Percentiles rank a stretch among this genome's conserved stretches.
Conservation (phyloP, 2,113 vertebrate genomes). For the Anarhynchus alexandrinus region DNA sequence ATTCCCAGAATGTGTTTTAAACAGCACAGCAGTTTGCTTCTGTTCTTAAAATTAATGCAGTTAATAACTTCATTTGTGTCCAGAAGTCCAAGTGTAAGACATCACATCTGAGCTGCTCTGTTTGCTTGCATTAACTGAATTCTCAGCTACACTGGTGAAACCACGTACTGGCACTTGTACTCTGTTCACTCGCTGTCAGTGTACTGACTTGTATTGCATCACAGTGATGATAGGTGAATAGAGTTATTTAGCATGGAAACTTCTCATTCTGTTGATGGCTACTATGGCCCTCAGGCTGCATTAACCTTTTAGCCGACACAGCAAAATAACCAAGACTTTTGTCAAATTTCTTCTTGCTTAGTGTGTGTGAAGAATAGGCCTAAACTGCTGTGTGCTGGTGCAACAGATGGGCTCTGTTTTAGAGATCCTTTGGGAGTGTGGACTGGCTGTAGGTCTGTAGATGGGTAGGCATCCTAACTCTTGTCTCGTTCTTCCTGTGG, state of each 20-base stretch:
- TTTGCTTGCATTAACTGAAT: neutral
- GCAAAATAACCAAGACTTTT: neutral
- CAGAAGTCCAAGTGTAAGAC: neutral
- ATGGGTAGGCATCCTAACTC: neutral
- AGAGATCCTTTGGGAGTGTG: neutral
- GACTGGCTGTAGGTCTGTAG: neutral
- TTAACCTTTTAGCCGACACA: neutral
- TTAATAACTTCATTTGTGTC: neutral
- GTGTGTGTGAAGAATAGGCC: neutral
- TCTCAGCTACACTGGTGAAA: neutral
- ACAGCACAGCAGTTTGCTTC: neutral
- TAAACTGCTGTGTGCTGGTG: neutral
- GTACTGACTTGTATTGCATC: neutral
- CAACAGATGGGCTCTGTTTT: neutral
- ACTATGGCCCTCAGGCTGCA: neutral
- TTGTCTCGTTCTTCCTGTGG: rapidly evolving
- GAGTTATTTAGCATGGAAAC: neutral
- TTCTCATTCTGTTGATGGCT: neutral
- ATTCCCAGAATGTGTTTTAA: neutral
- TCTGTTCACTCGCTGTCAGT: neutral
- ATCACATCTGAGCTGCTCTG: neutral
- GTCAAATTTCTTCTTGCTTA: neutral
- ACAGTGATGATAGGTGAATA: neutral
- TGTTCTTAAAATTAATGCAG: neutral
- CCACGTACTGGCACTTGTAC: neutral